Evolutionary conservation across 2,888 invertebrate species (phyloP), one percentile per base, ranked within the genome.

Genomic region (Alloscopus bannaensis): DNA sequence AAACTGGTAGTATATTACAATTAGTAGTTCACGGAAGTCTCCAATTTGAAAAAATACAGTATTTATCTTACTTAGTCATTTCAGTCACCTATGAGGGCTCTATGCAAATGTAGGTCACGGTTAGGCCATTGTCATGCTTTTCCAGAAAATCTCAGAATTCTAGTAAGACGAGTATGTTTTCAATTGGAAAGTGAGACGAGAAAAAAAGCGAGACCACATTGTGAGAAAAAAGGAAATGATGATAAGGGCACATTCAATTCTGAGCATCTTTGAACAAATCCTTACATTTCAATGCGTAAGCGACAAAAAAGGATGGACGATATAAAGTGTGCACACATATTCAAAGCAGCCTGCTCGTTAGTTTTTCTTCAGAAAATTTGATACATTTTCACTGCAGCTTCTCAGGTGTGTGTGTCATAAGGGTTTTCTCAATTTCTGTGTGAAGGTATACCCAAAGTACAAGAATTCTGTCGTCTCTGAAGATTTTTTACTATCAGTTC

Each of bases 111-210:
- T 47, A 47, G 47, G 47, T 47, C 47, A 47, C 8, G 18, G 11
- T 11, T 3, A 47, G 47, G 47, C 47, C 47, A 47, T 47, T 47
- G 47, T 47, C 47, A 3, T 47, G 11, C 8, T 47, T 47, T 47
- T 47, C 3, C 4, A n/a, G 18, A 47, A 6, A 36, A 36, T 13
- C 6, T 8, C 36, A 36, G 36, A 13, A 8, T 36, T 36, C 8
- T 13, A 36, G 36, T 13, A 36, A 13, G 6, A 36, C 6, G 36
- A 8, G 36, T 13, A 36, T 36, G 6, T 6, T 36, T 36, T 6
- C 13, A 36, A 8, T 36, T 8, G 13, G 36, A 8, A 36, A 36
- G 13, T 6, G 36, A 13, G 36, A 6, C 13, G 36, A 36, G 13
- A 36, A 36, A 36, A 36, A 36, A 13, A 36, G 36, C 8, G 13